Base-by-base conservation (phyloP, 2,797 vertebrate genomes). In the Lophotriccus pileatus region DNA sequence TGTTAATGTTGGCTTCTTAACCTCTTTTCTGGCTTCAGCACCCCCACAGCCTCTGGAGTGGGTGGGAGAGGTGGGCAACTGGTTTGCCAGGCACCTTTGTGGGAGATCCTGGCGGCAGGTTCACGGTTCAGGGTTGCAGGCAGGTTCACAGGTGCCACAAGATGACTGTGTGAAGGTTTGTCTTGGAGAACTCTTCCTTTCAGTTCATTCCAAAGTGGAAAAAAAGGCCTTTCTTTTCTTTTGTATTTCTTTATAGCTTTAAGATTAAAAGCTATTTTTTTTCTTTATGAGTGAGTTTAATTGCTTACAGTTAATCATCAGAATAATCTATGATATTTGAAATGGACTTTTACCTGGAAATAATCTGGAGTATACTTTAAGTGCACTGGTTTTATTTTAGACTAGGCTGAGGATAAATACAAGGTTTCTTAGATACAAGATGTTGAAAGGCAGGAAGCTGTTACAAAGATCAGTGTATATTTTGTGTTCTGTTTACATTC, bases 401-500 rank as follows among this genome's bases (percentile, higher is more conserved):
- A 16, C 19, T 34, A 77, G 60, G 15, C 36, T 64, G 49, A 81
- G 32, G 16, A 64, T 81, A 80, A 95, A 74, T 68, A 56, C 3
- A 6, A 12, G 20, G 19, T 90, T 85, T 90, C 24, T 76, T 84
- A 67, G 68, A 46, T 64, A 70, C 20, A 74, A 58, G 43, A 52
- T 72, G 37, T 28, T 87, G 70, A 82, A 79, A 74, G 37, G 34
- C 72, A 85, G 64, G 60, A 85, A 64, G n/a, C 79, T 88, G 52
- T 91, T 89, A 64, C 53, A 87, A 94, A 94, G 90, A 62, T 62
- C 60, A 53, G 58, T 80, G 30, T 94, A 44, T 93, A 80, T 62
- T 91, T 94, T 81, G 68, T 84, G 37, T 78, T 91, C 53, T 94
- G 86, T 94, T 97, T 96, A 87, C 52, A 52, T 94, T 78, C 78